Base-by-base conservation (phyloP, 2,888 invertebrate species). In the Cephalotes varians region DNA sequence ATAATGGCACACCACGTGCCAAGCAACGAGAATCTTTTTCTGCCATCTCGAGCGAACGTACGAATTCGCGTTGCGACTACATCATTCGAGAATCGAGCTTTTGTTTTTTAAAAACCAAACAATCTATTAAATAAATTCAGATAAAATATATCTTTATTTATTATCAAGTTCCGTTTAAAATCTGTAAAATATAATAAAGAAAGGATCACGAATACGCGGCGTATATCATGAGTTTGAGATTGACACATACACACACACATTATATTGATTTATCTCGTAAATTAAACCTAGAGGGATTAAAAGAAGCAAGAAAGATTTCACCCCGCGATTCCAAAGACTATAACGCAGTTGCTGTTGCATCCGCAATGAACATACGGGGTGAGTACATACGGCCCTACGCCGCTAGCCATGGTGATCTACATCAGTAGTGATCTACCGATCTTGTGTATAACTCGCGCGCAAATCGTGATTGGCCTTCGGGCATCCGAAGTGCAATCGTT, bases 381-480 rank as follows among this genome's bases (percentile, higher is more conserved):
- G 87, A 90, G 87, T 88, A 85, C 86, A 84, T 88, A 90, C 88
- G 90, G 90, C 86, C 89, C 86, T 83, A 18, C 84, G 40, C 40
- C 90, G 82, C 84, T 54, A 90, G 91, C 88, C 85, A 80, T 84
- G 86, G 87, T 91, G 92, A 93, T 93, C 92, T 92, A 92, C 92
- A 93, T 92, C 92, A 91, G 92, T 92, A 92, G 92, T 92, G 92
- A 92, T 92, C 92, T 92, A 92, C 90, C 92, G 92, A 92, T 92
- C 92, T 88, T 90, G 87, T 87, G 88, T 88, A 88, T 88, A 90
- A 91, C 86, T 90, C 87, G 86, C 86, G 88, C 86, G 85, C 84
- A 85, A 92, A 92, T 93, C 93, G 93, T 93, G 93, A 93, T 93
- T 92, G 90, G 93, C 93, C 93, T 91, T 92, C 90, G 92, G 93